phyloP scores from a whole-genome alignment of 2,888 invertebrate species.

The Galeopsomyia nigrocyanea region DNA sequence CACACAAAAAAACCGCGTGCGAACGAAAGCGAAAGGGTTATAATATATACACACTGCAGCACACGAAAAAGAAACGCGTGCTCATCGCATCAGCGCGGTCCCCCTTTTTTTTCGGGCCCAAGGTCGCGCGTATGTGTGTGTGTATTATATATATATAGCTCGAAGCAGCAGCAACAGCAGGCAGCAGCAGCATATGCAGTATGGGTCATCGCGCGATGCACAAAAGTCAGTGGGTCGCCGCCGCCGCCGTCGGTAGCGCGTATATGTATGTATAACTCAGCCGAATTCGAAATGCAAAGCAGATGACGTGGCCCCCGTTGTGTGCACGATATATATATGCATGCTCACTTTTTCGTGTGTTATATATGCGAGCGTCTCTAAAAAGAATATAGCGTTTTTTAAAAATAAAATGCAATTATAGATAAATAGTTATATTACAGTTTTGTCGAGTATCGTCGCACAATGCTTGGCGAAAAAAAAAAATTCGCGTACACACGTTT shows the following conservation, averaged over 20 bases:
- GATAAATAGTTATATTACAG: too few relatives aligned
- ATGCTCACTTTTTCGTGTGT: too few relatives aligned
- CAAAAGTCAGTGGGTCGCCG: constrained; percentile 35
- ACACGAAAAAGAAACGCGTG: not conserved
- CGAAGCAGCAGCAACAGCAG: not conserved
- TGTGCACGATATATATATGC: not conserved
- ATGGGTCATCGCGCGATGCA: constrained; percentile 3
- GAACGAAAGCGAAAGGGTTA: not conserved
- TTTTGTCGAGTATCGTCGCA: too few relatives aligned
- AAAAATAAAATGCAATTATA: too few relatives aligned
- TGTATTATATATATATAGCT: not conserved
- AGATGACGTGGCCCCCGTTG: constrained; percentile 24
- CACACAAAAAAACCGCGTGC: too few relatives aligned
- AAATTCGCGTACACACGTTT: too few relatives aligned
- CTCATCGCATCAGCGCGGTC: not conserved
- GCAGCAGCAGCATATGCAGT: too few relatives aligned
- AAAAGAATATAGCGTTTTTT: not conserved
- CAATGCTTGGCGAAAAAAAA: too few relatives aligned
- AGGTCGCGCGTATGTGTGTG: constrained; percentile 10
- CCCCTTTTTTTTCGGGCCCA: constrained; percentile 34
- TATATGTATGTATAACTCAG: not conserved
- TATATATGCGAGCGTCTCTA: too few relatives aligned
- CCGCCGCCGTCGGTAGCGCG: not conserved
- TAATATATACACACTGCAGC: not conserved
- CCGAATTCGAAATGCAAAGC: constrained; percentile 32